phyloP scores from a whole-genome alignment of 2,113 vertebrate genomes.

The Ellobius talpinus region DNA sequence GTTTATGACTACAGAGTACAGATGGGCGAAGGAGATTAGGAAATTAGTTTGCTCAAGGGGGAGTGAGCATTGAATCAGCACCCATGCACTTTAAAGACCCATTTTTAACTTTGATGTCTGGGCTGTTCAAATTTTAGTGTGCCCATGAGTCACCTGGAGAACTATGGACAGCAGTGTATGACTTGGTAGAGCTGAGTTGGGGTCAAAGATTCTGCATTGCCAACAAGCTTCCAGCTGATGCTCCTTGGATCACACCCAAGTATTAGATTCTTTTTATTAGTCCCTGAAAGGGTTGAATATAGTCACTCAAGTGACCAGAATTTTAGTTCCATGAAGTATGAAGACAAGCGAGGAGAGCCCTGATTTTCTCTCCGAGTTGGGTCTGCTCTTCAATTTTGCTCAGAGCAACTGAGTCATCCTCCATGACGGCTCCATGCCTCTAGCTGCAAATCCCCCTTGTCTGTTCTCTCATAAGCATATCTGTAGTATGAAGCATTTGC shows the following conservation, averaged over 20 bases:
- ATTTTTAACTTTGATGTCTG: neutral
- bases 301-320: neutral
- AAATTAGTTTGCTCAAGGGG: neutral
- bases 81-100: neutral
- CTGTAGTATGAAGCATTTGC: neutral
- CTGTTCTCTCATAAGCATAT: neutral
- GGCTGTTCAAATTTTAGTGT: neutral
- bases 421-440: no score
- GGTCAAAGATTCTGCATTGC: neutral
- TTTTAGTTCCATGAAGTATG: neutral
- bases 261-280: neutral
- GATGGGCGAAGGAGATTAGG: neutral
- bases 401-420: rapidly evolving
- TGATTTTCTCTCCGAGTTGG: neutral
- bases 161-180: neutral
- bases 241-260: no score
- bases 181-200: neutral
- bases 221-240: neutral
- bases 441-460: neutral
- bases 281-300: neutral
- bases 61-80: neutral
- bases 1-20: neutral
- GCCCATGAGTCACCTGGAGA: neutral
- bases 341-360: neutral
- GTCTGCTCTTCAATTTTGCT: neutral